Percentiles rank a stretch among this genome's conserved stretches.
Evolutionary conservation across 1,140 invertebrate genomes (phyloP).

Genomic region (Macrobrachium nipponense): DNA sequence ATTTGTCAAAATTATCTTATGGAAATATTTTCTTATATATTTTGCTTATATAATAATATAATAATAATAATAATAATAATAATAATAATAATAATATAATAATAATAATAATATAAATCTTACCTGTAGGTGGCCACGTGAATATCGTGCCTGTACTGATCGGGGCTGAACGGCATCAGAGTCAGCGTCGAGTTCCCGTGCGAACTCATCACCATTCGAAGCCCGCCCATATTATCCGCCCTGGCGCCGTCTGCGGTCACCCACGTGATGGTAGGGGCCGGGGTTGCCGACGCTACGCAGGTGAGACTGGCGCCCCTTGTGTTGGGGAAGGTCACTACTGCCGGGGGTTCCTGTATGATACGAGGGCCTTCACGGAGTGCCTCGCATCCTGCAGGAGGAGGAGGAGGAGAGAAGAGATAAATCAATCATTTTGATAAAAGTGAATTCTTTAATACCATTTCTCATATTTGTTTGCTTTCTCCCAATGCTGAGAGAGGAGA

Average conservation of each 20-base stretch:
- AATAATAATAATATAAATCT: neutral
- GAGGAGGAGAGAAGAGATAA: neutral
- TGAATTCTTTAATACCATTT: too few species aligned
- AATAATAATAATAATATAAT: too few species aligned
- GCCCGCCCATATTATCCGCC: neutral
- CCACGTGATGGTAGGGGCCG: slow-evolving; percentile 8
- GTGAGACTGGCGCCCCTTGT: neutral
- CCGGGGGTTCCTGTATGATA: slow-evolving; percentile 3
- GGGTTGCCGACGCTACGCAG: neutral
- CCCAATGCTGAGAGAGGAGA: too few species aligned
- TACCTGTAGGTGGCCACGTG: neutral
- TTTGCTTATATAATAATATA: too few species aligned
- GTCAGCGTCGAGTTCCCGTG: neutral
- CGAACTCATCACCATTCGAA: neutral
- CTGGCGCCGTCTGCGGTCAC: neutral
- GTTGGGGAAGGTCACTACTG: neutral
- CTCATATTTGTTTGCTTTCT: too few species aligned
- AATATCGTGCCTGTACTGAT: slow-evolving; percentile 7
- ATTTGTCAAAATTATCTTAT: too few species aligned
- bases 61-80: too few species aligned
- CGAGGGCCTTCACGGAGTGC: neutral
- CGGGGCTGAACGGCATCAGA: neutral
- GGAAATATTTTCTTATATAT: too few species aligned
- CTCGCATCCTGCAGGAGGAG: neutral
- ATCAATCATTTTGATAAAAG: too few species aligned